Evolutionary conservation across 2,113 vertebrate species (phyloP), one percentile per base, ranked within the genome.

Genomic region (Bufo gargarizans): DNA sequence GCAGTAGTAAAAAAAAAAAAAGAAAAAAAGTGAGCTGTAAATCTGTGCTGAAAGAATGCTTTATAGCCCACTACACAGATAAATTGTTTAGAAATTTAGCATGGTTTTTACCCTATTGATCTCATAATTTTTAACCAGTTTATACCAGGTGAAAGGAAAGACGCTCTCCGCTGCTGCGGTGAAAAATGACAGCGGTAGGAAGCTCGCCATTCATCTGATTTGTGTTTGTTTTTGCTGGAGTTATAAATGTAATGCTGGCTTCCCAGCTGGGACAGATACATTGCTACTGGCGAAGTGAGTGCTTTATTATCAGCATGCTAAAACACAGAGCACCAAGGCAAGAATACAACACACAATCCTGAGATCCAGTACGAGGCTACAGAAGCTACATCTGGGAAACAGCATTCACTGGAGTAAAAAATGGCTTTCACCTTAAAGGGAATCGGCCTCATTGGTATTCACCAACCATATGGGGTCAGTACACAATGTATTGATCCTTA

Each of bases 271-370:
- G 59, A 89, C 45, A 89, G 87, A 65, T 89, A 85, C 90, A 89
- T 69, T 0, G 87, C 91, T 16, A 90, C 1, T 76, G 89, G 89
- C 90, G 89, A 85, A 14, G 87, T 0, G 78, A 90, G 84, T 90
- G 90, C 91, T 88, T 91, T 91, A 92, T 90, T 90, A 87, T 85
- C 91, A 72, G 81, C 19, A 90, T 67, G 49, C 90, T 91, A 0
- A 67, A 90, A 85, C 91, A 89, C 80, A 90, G 91, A 86, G 91
- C 91, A 90, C 88, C 90, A 88, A 76, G 72, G 71, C 69, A 45
- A 58, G n/a, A 67, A 65, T 33, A 78, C 45, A 47, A 49, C 6
- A 50, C 72, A 14, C 72, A 76, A 50, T 43, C 1, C 43, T 5
- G 43, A 11, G 72, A 19, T 14, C 17, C 3, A 50, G 47, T 19